These are phyloP conservation scores for Bombus haemorrhoidalis DNA, from an alignment of 1,140 invertebrate genomes.

Conservation along the genomic window DNA sequence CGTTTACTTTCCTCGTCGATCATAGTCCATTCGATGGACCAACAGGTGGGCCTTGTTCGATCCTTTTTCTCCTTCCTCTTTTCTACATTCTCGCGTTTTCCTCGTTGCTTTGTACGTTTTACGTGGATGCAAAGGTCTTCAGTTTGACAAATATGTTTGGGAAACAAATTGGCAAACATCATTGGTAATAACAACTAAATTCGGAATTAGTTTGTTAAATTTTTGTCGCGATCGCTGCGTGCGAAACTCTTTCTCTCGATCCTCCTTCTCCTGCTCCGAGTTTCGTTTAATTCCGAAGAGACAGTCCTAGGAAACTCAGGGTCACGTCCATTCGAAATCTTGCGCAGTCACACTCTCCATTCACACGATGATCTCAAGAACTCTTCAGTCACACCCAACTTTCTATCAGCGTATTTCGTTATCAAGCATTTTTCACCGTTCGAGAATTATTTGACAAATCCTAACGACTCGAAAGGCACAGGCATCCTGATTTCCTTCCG, in stretches of 20 bases:
- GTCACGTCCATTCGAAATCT: neutral
- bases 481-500: too few relatives aligned
- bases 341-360: neutral
- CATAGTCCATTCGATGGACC: slow-evolving; percentile 24
- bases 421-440: neutral
- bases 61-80: neutral
- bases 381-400: slow-evolving; percentile 12
- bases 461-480: too few relatives aligned
- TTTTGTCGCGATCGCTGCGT: neutral
- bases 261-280: neutral
- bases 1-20: slow-evolving; percentile 50
- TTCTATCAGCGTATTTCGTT: neutral
- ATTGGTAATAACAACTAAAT: neutral
- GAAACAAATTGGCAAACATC: neutral
- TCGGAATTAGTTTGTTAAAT: too few relatives aligned
- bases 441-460: too few relatives aligned
- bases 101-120: too few relatives aligned
- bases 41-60: slow-evolving; percentile 42
- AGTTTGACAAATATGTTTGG: too few relatives aligned
- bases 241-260: neutral
- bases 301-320: neutral
- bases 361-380: neutral
- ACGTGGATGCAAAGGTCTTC: too few relatives aligned
- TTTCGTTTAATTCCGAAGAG: neutral
- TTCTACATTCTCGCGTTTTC: neutral